Evolutionary conservation across 2,888 invertebrate genomes (phyloP), one percentile per base, ranked within the genome.

Genomic region (Poecilobothrus nobilitatus): DNA sequence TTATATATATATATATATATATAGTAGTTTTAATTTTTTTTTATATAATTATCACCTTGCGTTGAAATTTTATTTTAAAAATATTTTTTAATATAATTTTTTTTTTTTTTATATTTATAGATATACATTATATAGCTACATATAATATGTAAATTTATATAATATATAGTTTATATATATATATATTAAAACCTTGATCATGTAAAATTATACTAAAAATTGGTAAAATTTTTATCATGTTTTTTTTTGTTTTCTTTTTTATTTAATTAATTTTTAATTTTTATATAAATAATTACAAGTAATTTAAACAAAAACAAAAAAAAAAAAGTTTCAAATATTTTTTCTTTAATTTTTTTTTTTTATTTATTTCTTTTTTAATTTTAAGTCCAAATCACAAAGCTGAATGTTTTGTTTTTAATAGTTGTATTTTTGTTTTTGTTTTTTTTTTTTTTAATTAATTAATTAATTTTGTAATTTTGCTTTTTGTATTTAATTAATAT

Each of bases 31-130:
- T 37, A 10, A 10, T 53, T 53, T 3, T 53, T n/a, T 53, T 53
- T 53, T 53, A 53, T 53, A 53, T 53, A 53, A 53, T 53, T 53
- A 53, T 53, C 53, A 53, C 53, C 53, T 53, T 53, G 53, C n/a
- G 15, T 53, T 53, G 18, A 53, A 53, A 53, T 53, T 18, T 27
- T 27, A 27, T 27, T 53, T 53, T 53, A 18, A 53, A 53, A 53
- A 18, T 53, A n/a, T 18, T 53, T 53, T 53, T 53, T 53, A 18
- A 4, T 53, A 15, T 44, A 15, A 9, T 44, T 1, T 12, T 53
- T 53, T 6, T 18, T 18, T 53, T 53, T 12, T 53, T 12, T 53
- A n/a, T n/a, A n/a, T 27, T 27, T 27, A 27, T 18, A 18, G 9
- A 53, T 53, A 18, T 53, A n/a, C n/a, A n/a, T n/a, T n/a, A n/a